phyloP scores from a whole-genome alignment of 2,113 vertebrate genomes.

The Sitta europaea region DNA sequence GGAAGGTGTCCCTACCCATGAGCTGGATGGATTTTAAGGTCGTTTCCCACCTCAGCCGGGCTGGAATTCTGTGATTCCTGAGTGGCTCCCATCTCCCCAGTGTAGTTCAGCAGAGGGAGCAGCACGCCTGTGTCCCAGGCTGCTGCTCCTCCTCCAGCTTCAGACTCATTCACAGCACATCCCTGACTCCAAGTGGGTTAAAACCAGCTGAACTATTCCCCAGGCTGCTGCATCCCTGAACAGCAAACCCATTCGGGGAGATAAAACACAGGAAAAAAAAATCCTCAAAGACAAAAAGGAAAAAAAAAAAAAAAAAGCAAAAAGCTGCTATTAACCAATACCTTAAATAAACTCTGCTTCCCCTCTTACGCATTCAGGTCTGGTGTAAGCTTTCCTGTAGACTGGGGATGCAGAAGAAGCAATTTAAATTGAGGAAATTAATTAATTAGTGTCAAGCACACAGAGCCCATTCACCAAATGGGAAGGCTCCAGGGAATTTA shows the following conservation, averaged over 20 bases:
- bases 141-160: background rate
- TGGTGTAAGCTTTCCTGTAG: background rate
- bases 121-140: background rate
- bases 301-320: background rate
- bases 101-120: accelerated
- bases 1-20: background rate
- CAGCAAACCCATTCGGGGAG: background rate
- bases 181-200: background rate
- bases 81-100: background rate
- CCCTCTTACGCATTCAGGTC: constrained; percentile 2
- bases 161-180: background rate
- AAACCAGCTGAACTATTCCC: background rate
- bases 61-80: background rate
- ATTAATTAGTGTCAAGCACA: constrained; percentile 43
- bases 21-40: background rate
- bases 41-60: background rate
- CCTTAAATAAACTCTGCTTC: background rate
- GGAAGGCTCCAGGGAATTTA: background rate
- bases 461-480: background rate
- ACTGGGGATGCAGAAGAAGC: background rate
- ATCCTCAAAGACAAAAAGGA: accelerated
- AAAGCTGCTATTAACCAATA: background rate
- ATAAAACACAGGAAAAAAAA: background rate
- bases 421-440: constrained; percentile 42
- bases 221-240: background rate